A percentile compares a stretch with the other conserved stretches of the same genome.
Evolutionary conservation across 1,140 invertebrate genomes (phyloP).

Genomic region (Limonius californicus): DNA sequence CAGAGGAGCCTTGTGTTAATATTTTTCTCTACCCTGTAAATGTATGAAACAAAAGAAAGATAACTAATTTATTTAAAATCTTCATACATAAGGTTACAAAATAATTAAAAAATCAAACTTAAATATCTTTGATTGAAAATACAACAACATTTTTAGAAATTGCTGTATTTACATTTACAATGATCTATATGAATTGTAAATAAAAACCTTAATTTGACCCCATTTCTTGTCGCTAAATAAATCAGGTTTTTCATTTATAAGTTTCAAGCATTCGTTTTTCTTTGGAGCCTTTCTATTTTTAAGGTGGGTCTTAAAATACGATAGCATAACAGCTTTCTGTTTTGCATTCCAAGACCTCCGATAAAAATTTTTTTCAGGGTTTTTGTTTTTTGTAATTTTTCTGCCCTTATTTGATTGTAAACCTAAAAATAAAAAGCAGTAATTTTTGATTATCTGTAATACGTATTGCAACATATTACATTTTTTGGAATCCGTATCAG

Average conservation of each 20-base stretch:
- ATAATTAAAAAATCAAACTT: not conserved
- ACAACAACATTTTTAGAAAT: not conserved
- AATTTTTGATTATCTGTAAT: no score
- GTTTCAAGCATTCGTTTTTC: constrained; percentile 25
- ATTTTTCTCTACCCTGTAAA: no score
- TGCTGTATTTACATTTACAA: not conserved
- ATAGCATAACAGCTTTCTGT: constrained; percentile 26
- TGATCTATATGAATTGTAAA: constrained; percentile 10
- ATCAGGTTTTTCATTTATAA: constrained; percentile 4
- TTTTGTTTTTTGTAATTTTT: no score
- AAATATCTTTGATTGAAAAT: not conserved
- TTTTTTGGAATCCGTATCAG: no score
- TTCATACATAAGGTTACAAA: not conserved
- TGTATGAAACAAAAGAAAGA: no score
- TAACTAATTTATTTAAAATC: not conserved
- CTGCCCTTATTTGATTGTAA: no score
- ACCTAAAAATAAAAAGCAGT: no score
- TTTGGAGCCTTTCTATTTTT: constrained; percentile 26
- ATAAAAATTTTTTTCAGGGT: no score
- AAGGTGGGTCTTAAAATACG: constrained; percentile 32
- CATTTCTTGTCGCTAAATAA: constrained; percentile 16
- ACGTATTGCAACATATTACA: no score
- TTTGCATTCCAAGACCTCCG: constrained; percentile 23
- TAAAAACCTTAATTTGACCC: constrained; percentile 18
- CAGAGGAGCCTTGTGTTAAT: no score